A percentile compares a stretch with the other conserved stretches of the same genome.
These are phyloP conservation scores for Thymelicus acteon DNA, from an alignment of 2,888 invertebrate species.

Conservation along the genomic window DNA sequence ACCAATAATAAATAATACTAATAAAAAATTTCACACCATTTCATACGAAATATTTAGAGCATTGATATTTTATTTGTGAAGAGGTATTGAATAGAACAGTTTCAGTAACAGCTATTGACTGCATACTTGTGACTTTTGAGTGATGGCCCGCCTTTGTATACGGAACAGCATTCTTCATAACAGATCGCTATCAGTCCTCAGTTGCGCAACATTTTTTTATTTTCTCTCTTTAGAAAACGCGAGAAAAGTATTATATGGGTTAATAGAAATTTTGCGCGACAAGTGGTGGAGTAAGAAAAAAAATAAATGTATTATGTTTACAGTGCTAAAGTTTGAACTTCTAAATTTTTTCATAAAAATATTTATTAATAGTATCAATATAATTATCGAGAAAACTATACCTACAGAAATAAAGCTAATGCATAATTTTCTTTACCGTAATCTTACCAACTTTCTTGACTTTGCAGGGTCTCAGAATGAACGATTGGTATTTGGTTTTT, in stretches of 20 bases:
- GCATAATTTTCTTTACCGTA: too few species aligned
- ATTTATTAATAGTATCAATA: too few species aligned
- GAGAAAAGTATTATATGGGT: background rate
- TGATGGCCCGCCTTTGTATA: conserved; percentile 71
- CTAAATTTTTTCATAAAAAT: too few species aligned
- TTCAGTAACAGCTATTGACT: conserved; percentile 80
- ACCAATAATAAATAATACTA: conserved; percentile 22
- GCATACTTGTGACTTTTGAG: conserved; percentile 78
- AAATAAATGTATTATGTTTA: too few species aligned
- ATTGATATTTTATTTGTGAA: conserved; percentile 57
- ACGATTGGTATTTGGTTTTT: too few species aligned
- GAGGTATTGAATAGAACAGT: conserved; percentile 51
- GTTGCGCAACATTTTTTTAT: conserved; percentile 25
- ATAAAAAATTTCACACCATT: conserved; percentile 36
- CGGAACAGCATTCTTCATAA: conserved; percentile 58
- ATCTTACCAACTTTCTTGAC: too few species aligned
- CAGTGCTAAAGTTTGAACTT: too few species aligned
- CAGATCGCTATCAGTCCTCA: conserved; percentile 49
- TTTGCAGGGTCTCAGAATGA: too few species aligned
- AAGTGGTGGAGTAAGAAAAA: too few species aligned
- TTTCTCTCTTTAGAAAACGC: conserved; percentile 8
- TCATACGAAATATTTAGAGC: conserved; percentile 40
- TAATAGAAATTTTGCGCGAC: background rate
- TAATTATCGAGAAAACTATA: too few species aligned
- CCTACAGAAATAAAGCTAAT: too few species aligned